Evolutionary conservation across 2,888 invertebrate genomes (phyloP).

Genomic region (Erebia epiphron): DNA sequence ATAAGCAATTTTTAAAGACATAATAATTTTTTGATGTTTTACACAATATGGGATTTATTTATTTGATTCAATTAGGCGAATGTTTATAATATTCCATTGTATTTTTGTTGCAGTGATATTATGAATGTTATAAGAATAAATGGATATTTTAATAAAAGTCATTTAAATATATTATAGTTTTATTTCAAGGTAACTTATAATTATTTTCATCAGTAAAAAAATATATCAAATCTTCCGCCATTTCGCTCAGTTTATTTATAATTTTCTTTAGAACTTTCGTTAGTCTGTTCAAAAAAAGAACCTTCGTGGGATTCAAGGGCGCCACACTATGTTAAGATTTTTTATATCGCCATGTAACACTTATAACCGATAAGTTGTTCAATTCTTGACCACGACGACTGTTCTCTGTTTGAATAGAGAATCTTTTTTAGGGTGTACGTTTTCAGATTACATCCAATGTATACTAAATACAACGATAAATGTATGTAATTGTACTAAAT

Average conservation of each 20-base stretch:
- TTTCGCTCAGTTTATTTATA: neutral
- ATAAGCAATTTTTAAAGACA: constrained; percentile 22
- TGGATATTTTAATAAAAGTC: constrained; percentile 84
- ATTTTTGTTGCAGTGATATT: constrained; percentile 83
- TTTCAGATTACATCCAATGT: too few relatives aligned
- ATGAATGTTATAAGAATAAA: constrained; percentile 84
- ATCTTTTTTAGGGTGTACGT: too few relatives aligned
- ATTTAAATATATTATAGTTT: constrained; percentile 73
- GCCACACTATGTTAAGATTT: too few relatives aligned
- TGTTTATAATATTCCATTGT: constrained; percentile 82
- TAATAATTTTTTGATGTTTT: constrained; percentile 59
- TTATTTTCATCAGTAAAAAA: neutral
- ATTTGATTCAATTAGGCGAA: constrained; percentile 77
- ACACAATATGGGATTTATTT: constrained; percentile 69
- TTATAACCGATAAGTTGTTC: too few relatives aligned
- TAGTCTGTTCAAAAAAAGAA: too few relatives aligned
- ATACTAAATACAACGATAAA: too few relatives aligned
- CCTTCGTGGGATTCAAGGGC: too few relatives aligned
- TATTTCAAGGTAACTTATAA: constrained; percentile 40
- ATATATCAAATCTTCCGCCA: neutral
- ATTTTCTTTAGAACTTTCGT: neutral
- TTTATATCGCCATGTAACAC: too few relatives aligned
- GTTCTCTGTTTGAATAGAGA: too few relatives aligned
- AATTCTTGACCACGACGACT: too few relatives aligned
- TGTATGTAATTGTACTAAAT: too few relatives aligned